Evolutionary conservation across 2,888 invertebrate species (phyloP), one percentile per base, ranked within the genome.

Genomic region (Aricia artaxerxes): DNA sequence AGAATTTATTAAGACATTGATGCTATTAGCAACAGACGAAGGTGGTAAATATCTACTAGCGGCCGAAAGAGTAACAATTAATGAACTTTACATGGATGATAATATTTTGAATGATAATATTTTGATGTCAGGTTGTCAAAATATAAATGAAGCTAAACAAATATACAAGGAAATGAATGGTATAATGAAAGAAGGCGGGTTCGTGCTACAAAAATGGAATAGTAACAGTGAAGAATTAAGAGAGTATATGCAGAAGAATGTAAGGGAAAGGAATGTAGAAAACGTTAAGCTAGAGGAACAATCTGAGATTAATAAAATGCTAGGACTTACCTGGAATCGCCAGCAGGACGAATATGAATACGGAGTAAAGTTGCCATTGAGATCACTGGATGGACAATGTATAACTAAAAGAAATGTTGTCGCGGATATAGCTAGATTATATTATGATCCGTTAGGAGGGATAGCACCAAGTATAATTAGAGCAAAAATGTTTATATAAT

Each of bases 201-300:
- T 87, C 78, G 76, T 81, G 11, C 77, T 87, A 7, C 82, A 86
- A 35, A 83, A 86, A 78, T 84, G 83, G 83, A 82, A 82, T 78
- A 79, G 75, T 61, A 77, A 81, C 1, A 78, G 73, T 79, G 79
- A 75, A 60, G 79, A 77, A 49, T 61, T 44, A 13, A 1, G 53
- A 13, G 13, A 13, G 53, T 53, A 13, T 11, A 53, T 53, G 2
- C 4, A 53, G 9, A 13, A 53, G 53, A 53, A 53, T 9, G 53
- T 53, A 13, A 53, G 9, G 2, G 53, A 11, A 40, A 40, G 4
- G 4, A 40, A 4, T 53, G 53, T 53, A 53, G 53, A 53, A 53
- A 53, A 11, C 9, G 11, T 53, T 53, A 53, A 53, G 7, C 11
- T 53, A 11, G 79, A 44, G 40, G 64, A 40, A n/a, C 64, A 79